A percentile compares a stretch with the other conserved stretches of the same genome.
Evolutionary conservation across 1,140 invertebrate species (phyloP).

Genomic region (Hetaerina americana): DNA sequence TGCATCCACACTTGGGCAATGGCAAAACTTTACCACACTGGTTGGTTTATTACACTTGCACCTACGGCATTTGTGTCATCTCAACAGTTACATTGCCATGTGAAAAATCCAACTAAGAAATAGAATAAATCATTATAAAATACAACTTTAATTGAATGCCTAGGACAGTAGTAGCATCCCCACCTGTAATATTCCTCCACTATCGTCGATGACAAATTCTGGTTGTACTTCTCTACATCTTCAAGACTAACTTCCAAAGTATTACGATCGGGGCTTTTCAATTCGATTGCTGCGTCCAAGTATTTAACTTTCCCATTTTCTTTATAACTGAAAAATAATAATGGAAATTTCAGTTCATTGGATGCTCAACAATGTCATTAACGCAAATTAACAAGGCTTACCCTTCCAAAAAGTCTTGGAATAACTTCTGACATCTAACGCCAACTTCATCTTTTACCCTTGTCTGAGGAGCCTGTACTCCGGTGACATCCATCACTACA

Average conservation of each 20-base stretch:
- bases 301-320: conserved; percentile 84
- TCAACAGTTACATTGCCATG: no score
- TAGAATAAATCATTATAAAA: conserved; percentile 8
- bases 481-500: conserved; percentile 45
- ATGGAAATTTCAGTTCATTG: conserved; percentile 5
- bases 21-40: no score
- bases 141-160: background rate
- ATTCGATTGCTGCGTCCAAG: conserved; percentile 64
- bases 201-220: conserved; percentile 81
- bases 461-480: conserved; percentile 43
- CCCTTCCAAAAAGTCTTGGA: conserved; percentile 92
- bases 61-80: no score
- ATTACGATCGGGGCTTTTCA: conserved; percentile 78
- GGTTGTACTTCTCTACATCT: conserved; percentile 92
- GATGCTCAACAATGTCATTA: background rate
- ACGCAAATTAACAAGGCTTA: conserved; percentile 38
- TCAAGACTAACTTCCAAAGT: conserved; percentile 90
- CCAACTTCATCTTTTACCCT: conserved; percentile 80
- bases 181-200: conserved; percentile 91
- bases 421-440: conserved; percentile 83
- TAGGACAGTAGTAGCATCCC: background rate
- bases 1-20: no score
- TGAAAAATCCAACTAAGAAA: no score
- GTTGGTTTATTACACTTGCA: no score
- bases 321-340: conserved; percentile 43